Evolutionary conservation across 2,113 vertebrate genomes (phyloP), one percentile per base, ranked within the genome.

Genomic region (Forbesichthys papilliferus): DNA sequence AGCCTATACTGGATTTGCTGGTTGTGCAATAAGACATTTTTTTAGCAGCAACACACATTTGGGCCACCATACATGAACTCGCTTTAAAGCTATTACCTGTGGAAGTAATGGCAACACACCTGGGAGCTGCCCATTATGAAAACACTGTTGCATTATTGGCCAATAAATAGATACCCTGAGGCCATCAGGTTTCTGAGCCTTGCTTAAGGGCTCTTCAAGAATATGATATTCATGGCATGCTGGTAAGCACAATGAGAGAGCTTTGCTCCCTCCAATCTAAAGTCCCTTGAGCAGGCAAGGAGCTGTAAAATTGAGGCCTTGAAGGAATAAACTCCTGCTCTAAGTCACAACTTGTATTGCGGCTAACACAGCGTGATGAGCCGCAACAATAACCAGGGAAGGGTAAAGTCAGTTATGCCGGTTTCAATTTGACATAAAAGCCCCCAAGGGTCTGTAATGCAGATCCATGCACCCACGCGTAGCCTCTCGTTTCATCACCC

Each of bases 281-380:
- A 78, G 78, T 80, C 80, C 68, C 70, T 48, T 71, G 68, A 68
- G 82, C 67, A 82, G 47, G 65, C 70, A 58, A 62, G 56, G 75
- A 80, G 77, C 69, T 77, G 71, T 82, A 82, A 81, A 79, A 79
- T 77, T 66, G 68, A 81, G 27, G 72, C 76, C 73, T 79, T 78
- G 71, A 82, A 81, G 71, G 85, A 88, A 90, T 87, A 88, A 81
- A 86, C 84, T 77, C 77, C 75, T 74, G 75, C 84, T 82, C 86
- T 79, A 83, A 88, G 85, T 85, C 87, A 81, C 83, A 80, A 84
- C 86, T 88, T 81, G 85, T 83, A 85, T 75, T 90, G 83, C 78
- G 65, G 59, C 66, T 48, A 83, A 80, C 81, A 80, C 82, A 87
- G 81, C 78, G 79, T 78, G 82, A 86, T 85, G 85, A 88, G 85